Conservation (phyloP, 2,797 vertebrate genomes). For the Arremon aurantiirostris region DNA sequence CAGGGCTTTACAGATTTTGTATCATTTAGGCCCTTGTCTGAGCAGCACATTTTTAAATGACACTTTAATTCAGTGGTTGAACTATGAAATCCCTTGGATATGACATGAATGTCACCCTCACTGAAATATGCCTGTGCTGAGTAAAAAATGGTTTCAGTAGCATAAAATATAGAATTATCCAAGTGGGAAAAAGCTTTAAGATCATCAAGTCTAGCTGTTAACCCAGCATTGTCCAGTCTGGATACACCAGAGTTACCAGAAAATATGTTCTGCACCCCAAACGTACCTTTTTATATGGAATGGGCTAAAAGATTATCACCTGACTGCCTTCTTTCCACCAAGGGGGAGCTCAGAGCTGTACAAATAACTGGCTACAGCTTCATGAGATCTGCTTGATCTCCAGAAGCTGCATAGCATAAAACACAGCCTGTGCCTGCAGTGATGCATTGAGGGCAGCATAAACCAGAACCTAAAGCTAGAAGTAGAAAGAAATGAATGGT, state of each 20-base stretch:
- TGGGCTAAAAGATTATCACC: neutral
- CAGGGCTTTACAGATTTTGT: neutral
- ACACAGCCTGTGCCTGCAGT: neutral
- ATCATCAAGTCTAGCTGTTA: neutral
- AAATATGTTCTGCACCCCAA: neutral
- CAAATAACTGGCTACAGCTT: conserved; percentile 16
- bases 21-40: neutral
- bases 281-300: neutral
- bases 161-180: neutral
- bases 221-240: neutral
- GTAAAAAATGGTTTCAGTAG: neutral
- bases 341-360: neutral
- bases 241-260: neutral
- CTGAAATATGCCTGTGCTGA: neutral
- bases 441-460: neutral
- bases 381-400: conserved; percentile 32
- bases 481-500: neutral
- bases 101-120: neutral
- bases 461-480: neutral
- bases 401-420: neutral
- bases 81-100: neutral
- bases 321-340: neutral
- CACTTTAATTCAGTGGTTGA: neutral
- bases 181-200: neutral
- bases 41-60: neutral